phyloP scores from a whole-genome alignment of 1,140 invertebrate genomes.

The Cheumatopsyche charites region DNA sequence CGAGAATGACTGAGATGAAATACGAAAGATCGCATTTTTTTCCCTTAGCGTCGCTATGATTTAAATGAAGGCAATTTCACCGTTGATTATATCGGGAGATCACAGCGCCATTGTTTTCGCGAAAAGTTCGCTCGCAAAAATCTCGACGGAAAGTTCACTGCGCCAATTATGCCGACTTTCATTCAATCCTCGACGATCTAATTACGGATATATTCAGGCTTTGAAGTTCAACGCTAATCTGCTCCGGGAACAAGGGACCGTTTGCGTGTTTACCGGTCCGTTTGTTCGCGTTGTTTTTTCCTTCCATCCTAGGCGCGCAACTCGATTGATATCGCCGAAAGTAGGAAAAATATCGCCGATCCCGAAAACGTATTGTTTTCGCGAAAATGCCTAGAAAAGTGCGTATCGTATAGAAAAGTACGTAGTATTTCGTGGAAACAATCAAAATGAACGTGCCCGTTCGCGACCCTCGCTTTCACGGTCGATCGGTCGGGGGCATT shows the following conservation, averaged over 20 bases:
- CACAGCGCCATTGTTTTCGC: slow-evolving; percentile 26
- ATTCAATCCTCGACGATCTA: slow-evolving; percentile 29
- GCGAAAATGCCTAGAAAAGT: not conserved
- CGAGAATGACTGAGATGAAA: not conserved
- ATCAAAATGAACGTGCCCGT: not conserved
- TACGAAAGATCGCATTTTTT: not conserved
- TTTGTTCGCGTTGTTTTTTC: not conserved
- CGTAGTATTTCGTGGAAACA: not conserved
- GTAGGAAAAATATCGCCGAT: not conserved
- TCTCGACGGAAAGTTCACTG: slow-evolving; percentile 28
- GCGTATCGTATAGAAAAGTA: too few relatives aligned
- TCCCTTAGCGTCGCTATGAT: slow-evolving; percentile 9
- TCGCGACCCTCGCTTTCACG: not conserved
- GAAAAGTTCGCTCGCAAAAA: slow-evolving; percentile 21
- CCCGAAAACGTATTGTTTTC: not conserved
- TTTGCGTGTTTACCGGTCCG: slow-evolving; percentile 6
- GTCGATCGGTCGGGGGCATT: slow-evolving; percentile 17
- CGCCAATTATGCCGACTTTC: slow-evolving; percentile 25
- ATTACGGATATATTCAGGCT: slow-evolving; percentile 30
- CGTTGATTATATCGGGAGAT: slow-evolving; percentile 31
- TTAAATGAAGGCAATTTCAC: slow-evolving; percentile 34
- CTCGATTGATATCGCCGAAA: not conserved
- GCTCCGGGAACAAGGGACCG: not conserved
- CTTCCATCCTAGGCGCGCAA: too few relatives aligned
- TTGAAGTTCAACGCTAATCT: slow-evolving; percentile 28